Percentiles rank a stretch among this genome's conserved stretches.
These are phyloP conservation scores for Margarornis squamiger DNA, from an alignment of 2,797 vertebrate species.

Conservation along the genomic window DNA sequence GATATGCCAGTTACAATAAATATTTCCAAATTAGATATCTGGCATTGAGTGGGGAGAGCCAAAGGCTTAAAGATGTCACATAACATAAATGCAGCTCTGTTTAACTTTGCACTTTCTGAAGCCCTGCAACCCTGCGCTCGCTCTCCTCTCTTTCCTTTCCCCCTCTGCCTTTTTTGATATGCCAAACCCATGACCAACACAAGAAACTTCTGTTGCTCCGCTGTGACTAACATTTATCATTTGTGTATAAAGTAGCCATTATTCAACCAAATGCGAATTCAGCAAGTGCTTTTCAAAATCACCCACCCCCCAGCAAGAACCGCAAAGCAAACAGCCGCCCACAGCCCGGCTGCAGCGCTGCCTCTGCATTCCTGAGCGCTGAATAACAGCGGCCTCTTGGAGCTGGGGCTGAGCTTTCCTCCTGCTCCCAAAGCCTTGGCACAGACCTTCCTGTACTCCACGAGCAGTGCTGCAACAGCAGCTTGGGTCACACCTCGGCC, in stretches of 20 bases:
- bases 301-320: slow-evolving; percentile 78
- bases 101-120: slow-evolving; percentile 5
- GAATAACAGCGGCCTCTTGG: slow-evolving; percentile 62
- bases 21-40: slow-evolving; percentile 49
- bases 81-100: slow-evolving; percentile 38
- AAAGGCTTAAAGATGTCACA: slow-evolving; percentile 61
- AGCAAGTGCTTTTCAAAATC: slow-evolving; percentile 40
- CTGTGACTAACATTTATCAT: slow-evolving; percentile 72
- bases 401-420: not conserved
- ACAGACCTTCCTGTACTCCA: not conserved
- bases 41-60: not conserved
- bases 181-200: slow-evolving; percentile 54
- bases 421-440: not conserved
- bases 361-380: slow-evolving; percentile 77
- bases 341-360: slow-evolving; percentile 73
- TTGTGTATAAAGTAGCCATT: slow-evolving; percentile 69
- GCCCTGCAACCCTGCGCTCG: not conserved
- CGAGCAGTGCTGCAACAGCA: not conserved
- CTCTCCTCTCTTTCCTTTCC: not conserved
- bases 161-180: slow-evolving; percentile 2
- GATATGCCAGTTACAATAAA: slow-evolving; percentile 52
- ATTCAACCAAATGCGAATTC: slow-evolving; percentile 73
- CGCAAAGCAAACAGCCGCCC: slow-evolving; percentile 81
- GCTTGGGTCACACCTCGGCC: not conserved
- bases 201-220: slow-evolving; percentile 42